A percentile compares a stretch with the other conserved stretches of the same genome.
Conservation (phyloP, 92 coral and sea anemone genomes). For the Actinernus sp. region DNA sequence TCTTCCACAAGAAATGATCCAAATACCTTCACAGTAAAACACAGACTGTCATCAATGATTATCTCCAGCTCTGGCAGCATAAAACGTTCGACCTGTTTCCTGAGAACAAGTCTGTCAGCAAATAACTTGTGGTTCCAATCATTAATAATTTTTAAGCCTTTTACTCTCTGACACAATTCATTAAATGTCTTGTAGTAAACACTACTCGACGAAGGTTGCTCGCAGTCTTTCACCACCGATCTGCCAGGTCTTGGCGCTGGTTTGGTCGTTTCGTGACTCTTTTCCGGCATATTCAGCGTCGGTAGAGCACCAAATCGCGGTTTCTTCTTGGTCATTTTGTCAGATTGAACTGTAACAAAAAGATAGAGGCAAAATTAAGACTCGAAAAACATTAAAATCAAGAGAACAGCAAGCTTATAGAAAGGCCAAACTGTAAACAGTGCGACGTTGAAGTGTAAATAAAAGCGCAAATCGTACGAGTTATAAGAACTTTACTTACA, state of each 20-base stretch:
- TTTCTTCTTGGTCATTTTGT: neutral
- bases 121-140: no score
- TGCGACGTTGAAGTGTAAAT: neutral
- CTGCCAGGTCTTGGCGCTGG: constrained; percentile 34
- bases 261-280: constrained; percentile 20
- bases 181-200: constrained; percentile 1
- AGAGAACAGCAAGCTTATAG: constrained; percentile 1
- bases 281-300: constrained; percentile 22
- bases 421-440: constrained; percentile 18
- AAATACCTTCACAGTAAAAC: neutral
- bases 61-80: neutral
- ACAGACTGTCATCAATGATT: neutral
- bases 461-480: constrained; percentile 16
- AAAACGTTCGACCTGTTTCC: neutral
- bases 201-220: neutral
- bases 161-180: constrained; percentile 29
- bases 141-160: no score
- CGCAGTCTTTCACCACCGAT: constrained; percentile 1
- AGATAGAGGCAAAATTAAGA: constrained; percentile 9
- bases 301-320: constrained; percentile 21
- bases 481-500: constrained; percentile 24
- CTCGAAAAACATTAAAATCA: constrained; percentile 7
- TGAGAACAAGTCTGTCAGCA: neutral
- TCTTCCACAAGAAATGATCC: neutral
- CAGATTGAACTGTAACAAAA: no score